A percentile compares a stretch with the other conserved stretches of the same genome.
Evolutionary conservation across 2,113 vertebrate genomes (phyloP).

Genomic region (Amphiprion percula): DNA sequence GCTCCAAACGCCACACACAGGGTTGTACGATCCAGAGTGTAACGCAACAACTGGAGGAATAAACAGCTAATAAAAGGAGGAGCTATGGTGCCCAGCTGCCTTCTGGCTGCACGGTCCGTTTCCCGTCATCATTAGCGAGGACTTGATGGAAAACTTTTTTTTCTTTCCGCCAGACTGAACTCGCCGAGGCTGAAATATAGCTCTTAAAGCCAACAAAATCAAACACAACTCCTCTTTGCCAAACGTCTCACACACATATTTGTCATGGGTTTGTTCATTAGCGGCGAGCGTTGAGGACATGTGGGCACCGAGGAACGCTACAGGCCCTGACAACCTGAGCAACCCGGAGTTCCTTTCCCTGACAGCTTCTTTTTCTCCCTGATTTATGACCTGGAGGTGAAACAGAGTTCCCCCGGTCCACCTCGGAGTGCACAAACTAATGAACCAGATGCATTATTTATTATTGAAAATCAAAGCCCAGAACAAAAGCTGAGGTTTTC

Average conservation of each 20-base stretch:
- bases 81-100: slow-evolving; percentile 16
- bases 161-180: slow-evolving; percentile 29
- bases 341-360: slow-evolving; percentile 61
- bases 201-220: slow-evolving; percentile 51
- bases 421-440: slow-evolving; percentile 73
- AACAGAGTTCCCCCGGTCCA: slow-evolving; percentile 69
- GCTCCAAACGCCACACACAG: neutral
- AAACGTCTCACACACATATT: slow-evolving; percentile 62
- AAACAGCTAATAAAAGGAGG: slow-evolving; percentile 44
- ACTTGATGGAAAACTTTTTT: slow-evolving; percentile 44
- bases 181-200: slow-evolving; percentile 39
- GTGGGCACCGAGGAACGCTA: slow-evolving; percentile 11
- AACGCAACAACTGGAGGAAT: slow-evolving; percentile 30
- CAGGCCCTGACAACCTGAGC: slow-evolving; percentile 39
- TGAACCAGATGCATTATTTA: slow-evolving; percentile 82
- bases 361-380: slow-evolving; percentile 63
- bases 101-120: neutral
- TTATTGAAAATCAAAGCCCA: slow-evolving; percentile 65
- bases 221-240: slow-evolving; percentile 55
- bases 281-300: slow-evolving; percentile 7
- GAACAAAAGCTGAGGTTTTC: slow-evolving; percentile 60
- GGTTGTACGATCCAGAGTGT: neutral
- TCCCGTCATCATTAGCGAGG: slow-evolving; percentile 54
- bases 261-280: slow-evolving; percentile 57
- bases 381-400: slow-evolving; percentile 78